phyloP scores from a whole-genome alignment of 2,113 vertebrate genomes.

The Barnardius zonarius region DNA sequence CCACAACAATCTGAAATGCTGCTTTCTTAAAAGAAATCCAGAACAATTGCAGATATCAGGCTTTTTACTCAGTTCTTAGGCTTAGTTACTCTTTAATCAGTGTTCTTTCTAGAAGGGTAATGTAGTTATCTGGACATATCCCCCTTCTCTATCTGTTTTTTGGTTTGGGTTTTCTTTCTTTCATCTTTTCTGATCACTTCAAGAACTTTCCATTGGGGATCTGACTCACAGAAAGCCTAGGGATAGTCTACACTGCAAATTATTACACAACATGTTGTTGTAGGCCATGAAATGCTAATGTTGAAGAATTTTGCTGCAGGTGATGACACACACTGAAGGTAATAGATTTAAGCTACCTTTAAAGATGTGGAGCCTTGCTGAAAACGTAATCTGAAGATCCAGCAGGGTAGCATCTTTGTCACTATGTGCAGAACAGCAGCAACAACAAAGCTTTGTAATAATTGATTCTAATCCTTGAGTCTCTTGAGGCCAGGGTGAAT shows the following conservation, averaged over 20 bases:
- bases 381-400: background rate
- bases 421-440: background rate
- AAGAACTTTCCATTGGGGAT: background rate
- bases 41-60: background rate
- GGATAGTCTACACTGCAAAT: background rate
- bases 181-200: background rate
- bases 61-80: slow-evolving; percentile 12
- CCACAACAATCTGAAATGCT: background rate
- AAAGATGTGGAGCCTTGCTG: background rate
- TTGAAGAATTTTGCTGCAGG: background rate
- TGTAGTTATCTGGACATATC: background rate
- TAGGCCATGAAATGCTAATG: background rate
- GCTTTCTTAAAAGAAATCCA: slow-evolving; percentile 7
- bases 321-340: background rate
- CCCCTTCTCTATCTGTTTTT: background rate
- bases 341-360: background rate
- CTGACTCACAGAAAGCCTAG: background rate
- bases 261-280: background rate
- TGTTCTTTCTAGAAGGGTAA: background rate
- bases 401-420: background rate
- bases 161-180: background rate
- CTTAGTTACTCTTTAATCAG: background rate
- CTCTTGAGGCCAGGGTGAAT: background rate
- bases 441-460: background rate
- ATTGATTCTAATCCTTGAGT: background rate